These are phyloP conservation scores for Lucinisca nassula DNA, from an alignment of 2,888 invertebrate genomes.

Conservation along the genomic window DNA sequence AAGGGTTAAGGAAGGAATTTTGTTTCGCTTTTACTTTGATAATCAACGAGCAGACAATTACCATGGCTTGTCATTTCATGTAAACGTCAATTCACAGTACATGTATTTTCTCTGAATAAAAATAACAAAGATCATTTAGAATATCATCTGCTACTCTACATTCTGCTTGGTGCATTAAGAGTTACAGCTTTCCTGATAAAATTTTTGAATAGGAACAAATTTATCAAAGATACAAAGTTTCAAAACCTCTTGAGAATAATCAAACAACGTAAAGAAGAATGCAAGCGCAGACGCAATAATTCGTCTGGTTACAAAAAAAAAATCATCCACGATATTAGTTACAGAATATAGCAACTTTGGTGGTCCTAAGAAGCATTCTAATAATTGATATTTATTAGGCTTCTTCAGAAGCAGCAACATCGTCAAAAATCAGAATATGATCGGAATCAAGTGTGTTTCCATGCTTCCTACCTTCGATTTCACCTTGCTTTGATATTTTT, in stretches of 20 bases:
- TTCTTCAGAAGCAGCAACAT: slow-evolving; percentile 7
- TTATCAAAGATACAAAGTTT: slow-evolving; percentile 1
- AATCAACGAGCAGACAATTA: too few relatives aligned
- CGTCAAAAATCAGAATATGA: slow-evolving; percentile 15
- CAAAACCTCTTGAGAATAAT: slow-evolving; percentile 5
- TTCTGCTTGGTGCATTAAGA: too few relatives aligned
- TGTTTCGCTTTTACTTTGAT: too few relatives aligned
- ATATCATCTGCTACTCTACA: too few relatives aligned
- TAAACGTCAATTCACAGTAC: too few relatives aligned
- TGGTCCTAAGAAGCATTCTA: slow-evolving; percentile 67
- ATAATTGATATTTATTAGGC: slow-evolving; percentile 71
- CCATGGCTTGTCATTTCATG: too few relatives aligned
- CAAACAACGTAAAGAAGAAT: neutral
- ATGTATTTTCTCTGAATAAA: too few relatives aligned
- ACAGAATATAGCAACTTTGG: slow-evolving; percentile 56
- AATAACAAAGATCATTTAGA: too few relatives aligned
- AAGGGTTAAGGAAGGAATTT: too few relatives aligned
- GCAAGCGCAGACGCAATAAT: slow-evolving; percentile 12
- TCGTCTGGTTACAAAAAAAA: slow-evolving; percentile 4
- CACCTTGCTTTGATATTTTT: neutral
- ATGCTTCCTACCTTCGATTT: neutral
- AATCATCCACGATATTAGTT: slow-evolving; percentile 33
- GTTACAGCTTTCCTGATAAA: neutral
- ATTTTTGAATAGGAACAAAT: slow-evolving; percentile 6
- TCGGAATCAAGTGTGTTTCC: slow-evolving; percentile 1